Evolutionary conservation across 2,888 invertebrate genomes (phyloP).

Genomic region (Pristionchus entomophagus): DNA sequence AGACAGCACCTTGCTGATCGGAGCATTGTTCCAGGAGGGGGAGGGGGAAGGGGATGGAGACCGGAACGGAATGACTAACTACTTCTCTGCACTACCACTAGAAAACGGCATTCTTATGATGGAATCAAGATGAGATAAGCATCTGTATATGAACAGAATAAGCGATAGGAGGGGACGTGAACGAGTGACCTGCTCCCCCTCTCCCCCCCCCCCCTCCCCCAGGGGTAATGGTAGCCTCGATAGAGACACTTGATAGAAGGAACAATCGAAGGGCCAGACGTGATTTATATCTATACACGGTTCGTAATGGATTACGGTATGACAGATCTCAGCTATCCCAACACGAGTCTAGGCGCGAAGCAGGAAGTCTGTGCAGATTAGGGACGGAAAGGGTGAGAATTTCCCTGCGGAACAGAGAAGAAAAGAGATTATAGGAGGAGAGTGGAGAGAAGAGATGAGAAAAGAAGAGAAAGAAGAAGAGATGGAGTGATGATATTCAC

Average conservation of each 20-base stretch:
- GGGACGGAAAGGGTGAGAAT: background rate
- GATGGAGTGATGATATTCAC: background rate
- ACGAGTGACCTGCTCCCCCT: too few relatives aligned
- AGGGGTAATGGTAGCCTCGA: background rate
- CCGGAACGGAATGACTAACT: too few relatives aligned
- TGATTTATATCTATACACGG: background rate
- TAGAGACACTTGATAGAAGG: background rate
- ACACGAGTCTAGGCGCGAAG: too few relatives aligned
- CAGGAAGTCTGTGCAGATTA: background rate
- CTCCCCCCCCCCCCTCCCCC: too few relatives aligned
- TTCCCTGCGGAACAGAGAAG: too few relatives aligned
- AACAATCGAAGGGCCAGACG: background rate
- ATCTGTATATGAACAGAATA: background rate
- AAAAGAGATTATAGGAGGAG: too few relatives aligned
- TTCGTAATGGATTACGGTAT: background rate
- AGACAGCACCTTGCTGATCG: too few relatives aligned
- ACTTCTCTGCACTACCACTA: background rate
- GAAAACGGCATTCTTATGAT: background rate
- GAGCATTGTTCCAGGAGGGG: too few relatives aligned
- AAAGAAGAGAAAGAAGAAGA: background rate
- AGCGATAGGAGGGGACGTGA: too few relatives aligned
- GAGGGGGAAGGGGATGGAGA: too few relatives aligned
- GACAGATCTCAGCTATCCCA: background rate
- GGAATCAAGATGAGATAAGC: slow-evolving; percentile 2
- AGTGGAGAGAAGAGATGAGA: background rate